A percentile compares a stretch with the other conserved stretches of the same genome.
Evolutionary conservation across 2,113 vertebrate species (phyloP).

Genomic region (Galbula dea): DNA sequence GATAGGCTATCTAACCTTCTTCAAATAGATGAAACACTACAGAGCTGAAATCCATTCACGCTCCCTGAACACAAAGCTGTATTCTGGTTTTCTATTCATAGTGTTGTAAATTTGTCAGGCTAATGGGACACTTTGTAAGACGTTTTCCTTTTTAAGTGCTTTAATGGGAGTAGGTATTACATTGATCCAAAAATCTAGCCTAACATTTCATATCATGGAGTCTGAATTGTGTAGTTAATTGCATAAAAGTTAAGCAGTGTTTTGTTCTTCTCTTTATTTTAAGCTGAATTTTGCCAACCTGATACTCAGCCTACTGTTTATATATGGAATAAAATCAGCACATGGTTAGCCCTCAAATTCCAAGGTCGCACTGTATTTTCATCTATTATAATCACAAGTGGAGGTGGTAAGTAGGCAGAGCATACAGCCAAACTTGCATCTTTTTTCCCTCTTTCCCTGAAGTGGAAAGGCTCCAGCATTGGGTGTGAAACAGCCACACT

Average conservation of each 20-base stretch:
- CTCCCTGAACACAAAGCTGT: slow-evolving; percentile 47
- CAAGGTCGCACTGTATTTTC: not conserved
- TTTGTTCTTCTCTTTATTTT: slow-evolving; percentile 21
- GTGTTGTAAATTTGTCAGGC: slow-evolving; percentile 74
- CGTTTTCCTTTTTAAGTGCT: slow-evolving; percentile 76
- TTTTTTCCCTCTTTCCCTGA: not conserved
- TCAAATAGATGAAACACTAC: slow-evolving; percentile 51
- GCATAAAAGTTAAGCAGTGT: slow-evolving; percentile 36
- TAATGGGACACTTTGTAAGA: slow-evolving; percentile 78
- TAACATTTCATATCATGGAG: slow-evolving; percentile 50
- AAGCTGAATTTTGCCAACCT: not conserved
- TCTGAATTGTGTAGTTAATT: slow-evolving; percentile 48
- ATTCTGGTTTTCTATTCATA: slow-evolving; percentile 59
- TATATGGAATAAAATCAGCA: not conserved
- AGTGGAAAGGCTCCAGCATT: not conserved
- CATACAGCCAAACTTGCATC: not conserved
- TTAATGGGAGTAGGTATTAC: slow-evolving; percentile 69
- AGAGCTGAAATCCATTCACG: slow-evolving; percentile 58
- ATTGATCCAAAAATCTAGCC: slow-evolving; percentile 73
- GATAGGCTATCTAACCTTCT: slow-evolving; percentile 53
- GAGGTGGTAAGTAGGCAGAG: not conserved
- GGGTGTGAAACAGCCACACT: not conserved
- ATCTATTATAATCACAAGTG: not conserved
- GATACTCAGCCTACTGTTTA: not conserved
- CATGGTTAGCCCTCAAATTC: not conserved